Conservation (phyloP, 1,140 invertebrate species). For the Scylla paramamosain region DNA sequence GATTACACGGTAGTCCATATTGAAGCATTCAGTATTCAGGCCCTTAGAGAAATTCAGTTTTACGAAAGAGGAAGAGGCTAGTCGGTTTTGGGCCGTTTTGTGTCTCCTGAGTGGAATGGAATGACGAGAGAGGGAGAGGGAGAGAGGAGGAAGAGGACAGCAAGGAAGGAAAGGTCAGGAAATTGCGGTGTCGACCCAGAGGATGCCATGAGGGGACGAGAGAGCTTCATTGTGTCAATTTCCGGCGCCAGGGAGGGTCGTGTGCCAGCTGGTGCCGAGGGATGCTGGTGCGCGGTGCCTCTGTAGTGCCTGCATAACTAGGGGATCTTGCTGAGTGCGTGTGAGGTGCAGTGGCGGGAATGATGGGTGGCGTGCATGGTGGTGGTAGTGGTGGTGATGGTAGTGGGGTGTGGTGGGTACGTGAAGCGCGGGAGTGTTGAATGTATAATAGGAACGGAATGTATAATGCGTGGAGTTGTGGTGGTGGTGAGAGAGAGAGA, state of each 20-base stretch:
- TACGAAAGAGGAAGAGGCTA: not conserved
- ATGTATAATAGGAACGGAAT: not conserved
- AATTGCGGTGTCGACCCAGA: slow-evolving; percentile 20
- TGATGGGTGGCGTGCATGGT: not conserved
- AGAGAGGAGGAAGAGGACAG: not conserved
- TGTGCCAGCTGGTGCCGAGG: no score
- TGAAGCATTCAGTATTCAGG: not conserved
- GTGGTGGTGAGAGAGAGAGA: not conserved
- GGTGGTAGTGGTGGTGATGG: not conserved
- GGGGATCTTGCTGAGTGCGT: not conserved
- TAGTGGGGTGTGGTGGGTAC: not conserved
- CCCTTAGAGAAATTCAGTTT: not conserved
- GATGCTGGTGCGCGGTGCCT: not conserved
- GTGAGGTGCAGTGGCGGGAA: not conserved
- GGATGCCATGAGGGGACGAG: not conserved
- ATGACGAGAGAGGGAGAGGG: not conserved
- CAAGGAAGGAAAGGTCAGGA: slow-evolving; percentile 12
- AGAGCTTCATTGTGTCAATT: slow-evolving; percentile 14
- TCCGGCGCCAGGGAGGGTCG: not conserved
- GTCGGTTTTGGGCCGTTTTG: not conserved
- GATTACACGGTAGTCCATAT: not conserved
- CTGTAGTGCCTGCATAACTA: not conserved
- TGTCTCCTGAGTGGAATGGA: not conserved
- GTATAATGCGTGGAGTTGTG: not conserved
- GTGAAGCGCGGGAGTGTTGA: not conserved